Conservation (phyloP, 2,888 invertebrate species). For the Microchrysa polita region DNA sequence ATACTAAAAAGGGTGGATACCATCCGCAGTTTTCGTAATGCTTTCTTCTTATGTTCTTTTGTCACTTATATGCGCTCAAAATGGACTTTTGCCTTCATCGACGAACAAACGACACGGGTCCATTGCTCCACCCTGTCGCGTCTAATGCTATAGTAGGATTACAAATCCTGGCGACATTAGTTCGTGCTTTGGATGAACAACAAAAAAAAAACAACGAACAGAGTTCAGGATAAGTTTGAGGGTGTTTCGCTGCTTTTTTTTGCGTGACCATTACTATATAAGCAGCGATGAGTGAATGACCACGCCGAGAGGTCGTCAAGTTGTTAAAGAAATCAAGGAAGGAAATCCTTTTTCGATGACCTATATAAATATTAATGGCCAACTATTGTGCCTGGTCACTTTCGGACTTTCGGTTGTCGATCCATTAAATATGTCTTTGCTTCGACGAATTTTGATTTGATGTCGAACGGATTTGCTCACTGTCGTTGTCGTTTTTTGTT, state of each 20-base stretch:
- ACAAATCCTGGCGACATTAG: constrained; percentile 40
- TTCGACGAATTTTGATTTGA: constrained; percentile 22
- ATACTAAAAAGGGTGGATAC: constrained; percentile 25
- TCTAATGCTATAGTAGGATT: constrained; percentile 33
- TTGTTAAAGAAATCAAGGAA: constrained; percentile 6
- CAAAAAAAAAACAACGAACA: background rate
- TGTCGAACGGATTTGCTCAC: background rate
- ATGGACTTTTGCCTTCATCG: background rate
- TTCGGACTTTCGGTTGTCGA: background rate
- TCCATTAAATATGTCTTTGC: constrained; percentile 16
- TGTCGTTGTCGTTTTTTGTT: no score
- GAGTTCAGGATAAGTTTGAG: background rate
- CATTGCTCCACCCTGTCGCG: constrained; percentile 38
- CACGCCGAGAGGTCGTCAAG: background rate
- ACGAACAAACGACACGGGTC: no score
- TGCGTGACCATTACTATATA: background rate
- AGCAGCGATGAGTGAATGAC: background rate
- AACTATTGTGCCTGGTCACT: constrained; percentile 22
- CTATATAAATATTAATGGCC: constrained; percentile 38
- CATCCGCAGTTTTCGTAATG: constrained; percentile 15
- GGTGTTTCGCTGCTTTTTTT: no score
- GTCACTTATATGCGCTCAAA: background rate
- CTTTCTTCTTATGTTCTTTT: constrained; percentile 2
- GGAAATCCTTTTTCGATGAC: constrained; percentile 39
- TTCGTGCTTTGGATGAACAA: constrained; percentile 37